Percentiles rank a stretch among this genome's conserved stretches.
Conservation (phyloP, 2,888 invertebrate species). For the Drosophila niveifrons region DNA sequence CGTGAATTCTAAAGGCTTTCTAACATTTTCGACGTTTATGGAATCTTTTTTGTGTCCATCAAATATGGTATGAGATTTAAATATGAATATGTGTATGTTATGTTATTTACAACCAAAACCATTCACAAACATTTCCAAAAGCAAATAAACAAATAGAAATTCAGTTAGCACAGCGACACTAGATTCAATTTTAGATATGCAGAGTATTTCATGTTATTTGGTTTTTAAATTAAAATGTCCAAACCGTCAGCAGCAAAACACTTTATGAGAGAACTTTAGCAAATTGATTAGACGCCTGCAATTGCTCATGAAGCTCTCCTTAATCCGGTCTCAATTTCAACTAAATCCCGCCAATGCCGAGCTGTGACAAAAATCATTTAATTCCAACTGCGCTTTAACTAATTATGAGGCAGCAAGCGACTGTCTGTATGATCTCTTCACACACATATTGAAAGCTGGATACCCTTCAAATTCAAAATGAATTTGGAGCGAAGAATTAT, state of each 20-base stretch:
- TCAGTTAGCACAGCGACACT: background rate
- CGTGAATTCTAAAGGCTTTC: background rate
- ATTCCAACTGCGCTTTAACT: constrained; percentile 54
- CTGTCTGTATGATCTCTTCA: background rate
- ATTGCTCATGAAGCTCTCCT: constrained; percentile 47
- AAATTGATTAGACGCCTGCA: constrained; percentile 42
- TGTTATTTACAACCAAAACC: constrained; percentile 14
- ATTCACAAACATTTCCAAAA: background rate
- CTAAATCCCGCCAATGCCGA: constrained; percentile 43
- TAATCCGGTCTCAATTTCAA: constrained; percentile 45
- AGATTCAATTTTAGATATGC: constrained; percentile 73
- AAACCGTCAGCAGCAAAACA: constrained; percentile 8
- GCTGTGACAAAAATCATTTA: constrained; percentile 61
- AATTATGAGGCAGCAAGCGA: constrained; percentile 51
- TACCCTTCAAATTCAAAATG: background rate
- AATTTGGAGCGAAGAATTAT: too few relatives aligned
- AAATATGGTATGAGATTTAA: constrained; percentile 33
- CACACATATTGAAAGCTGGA: background rate
- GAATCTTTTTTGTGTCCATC: constrained; percentile 12
- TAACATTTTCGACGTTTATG: constrained; percentile 8
- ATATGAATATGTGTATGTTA: constrained; percentile 18
- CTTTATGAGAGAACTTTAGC: constrained; percentile 5
- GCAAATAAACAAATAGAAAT: background rate
- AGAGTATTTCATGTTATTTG: constrained; percentile 16
- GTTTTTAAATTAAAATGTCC: constrained; percentile 59